Evolutionary conservation across 30 jellyfish, hydroid and myxozoan genomes (phyloP), one percentile per base, ranked within the genome.

Genomic region (Hydractinia symbiolongicarpus): DNA sequence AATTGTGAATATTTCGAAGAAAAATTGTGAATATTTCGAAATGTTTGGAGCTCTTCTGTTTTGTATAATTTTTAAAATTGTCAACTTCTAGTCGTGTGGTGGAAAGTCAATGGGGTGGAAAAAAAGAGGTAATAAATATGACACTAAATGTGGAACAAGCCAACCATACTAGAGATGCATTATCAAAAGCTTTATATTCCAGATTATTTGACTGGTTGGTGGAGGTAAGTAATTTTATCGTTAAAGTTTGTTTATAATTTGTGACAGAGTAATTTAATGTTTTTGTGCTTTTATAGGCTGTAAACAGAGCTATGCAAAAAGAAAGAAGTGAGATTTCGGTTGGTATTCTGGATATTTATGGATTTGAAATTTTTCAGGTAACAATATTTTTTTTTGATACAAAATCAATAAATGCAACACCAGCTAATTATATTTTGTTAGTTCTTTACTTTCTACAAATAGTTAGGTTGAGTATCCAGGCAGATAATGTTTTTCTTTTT

Each of bases 101-200:
- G 87, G 99, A 94, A 61, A 94, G 99, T 79, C 85, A 86, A 79
- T 94, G 99, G 99, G 99, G 99, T 8, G 90, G 90, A 60, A 94
- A 90, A 17, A 83, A 95, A 5, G 99, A 94, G 76, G 88, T 86
- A 21, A 94, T 94, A 15, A 86, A 88, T 66, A 94, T 94, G 97
- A 88, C 97, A 21, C 56, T 88, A 49, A n/a, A 19, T 30, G 88
- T 50, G 58, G 95, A 76, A 8, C 81, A 91, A 93, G 98, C 98
- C 6, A 67, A 83, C 64, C 87, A 86, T 71, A 91, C 98, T 5
- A 88, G 96, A 64, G 98, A 91, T 86, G 98, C 98, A 4, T 88
- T 91, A 10, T 67, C 98, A 4, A 91, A 91, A 81, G 89, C 98
- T 8, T 83, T 91, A 7, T 91, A 91, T 71, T 72, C 98, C 61